phyloP scores from a whole-genome alignment of 2,797 vertebrate genomes.

The Sylvilagus floridanus region DNA sequence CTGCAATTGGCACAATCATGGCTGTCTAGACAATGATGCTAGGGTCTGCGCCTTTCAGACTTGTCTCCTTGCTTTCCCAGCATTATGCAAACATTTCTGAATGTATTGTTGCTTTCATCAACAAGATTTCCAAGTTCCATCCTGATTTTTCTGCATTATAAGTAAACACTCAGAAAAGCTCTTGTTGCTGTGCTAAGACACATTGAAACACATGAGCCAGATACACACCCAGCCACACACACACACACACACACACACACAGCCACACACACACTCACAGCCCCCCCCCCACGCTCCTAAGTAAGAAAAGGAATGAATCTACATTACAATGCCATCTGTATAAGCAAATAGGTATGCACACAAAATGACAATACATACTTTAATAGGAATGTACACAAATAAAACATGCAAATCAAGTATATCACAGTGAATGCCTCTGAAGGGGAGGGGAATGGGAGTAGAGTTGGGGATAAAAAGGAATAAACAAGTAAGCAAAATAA shows the following conservation, averaged over 20 bases:
- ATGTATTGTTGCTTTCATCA: not conserved
- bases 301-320: not conserved
- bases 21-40: not conserved
- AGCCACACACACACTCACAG: not conserved
- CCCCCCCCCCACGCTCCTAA: not conserved
- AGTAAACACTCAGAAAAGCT: not conserved
- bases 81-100: not conserved
- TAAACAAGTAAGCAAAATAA: not conserved
- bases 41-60: not conserved
- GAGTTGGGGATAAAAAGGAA: not conserved
- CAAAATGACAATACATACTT: not conserved
- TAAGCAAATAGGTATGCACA: not conserved
- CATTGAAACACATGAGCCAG: not conserved
- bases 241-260: not conserved
- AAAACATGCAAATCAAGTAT: not conserved
- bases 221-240: not conserved
- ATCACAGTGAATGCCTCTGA: not conserved
- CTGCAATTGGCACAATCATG: not conserved
- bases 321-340: not conserved
- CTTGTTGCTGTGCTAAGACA: not conserved
- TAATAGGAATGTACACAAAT: not conserved
- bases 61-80: not conserved
- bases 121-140: not conserved
- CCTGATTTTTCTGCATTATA: not conserved
- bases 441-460: not conserved